These are phyloP conservation scores for Crotalus viridis DNA, from an alignment of 2,113 vertebrate genomes.

Conservation along the genomic window DNA sequence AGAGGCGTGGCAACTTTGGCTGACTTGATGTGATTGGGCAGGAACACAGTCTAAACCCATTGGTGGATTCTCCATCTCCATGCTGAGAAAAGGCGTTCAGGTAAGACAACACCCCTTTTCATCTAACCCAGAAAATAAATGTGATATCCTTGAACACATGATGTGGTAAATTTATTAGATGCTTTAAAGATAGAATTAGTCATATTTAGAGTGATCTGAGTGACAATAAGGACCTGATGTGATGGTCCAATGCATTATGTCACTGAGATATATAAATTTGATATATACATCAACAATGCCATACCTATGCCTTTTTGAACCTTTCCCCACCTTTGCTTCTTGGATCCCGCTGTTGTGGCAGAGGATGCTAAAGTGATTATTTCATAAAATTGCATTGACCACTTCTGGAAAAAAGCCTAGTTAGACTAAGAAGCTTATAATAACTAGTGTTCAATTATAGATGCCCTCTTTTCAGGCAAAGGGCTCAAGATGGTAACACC, in stretches of 20 bases:
- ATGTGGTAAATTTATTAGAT: not conserved
- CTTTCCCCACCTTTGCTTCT: not conserved
- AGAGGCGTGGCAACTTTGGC: no score
- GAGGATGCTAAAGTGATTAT: not conserved
- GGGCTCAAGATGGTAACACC: not conserved
- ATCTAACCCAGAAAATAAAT: not conserved
- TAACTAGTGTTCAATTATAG: not conserved
- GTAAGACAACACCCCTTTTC: no score
- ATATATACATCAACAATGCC: not conserved
- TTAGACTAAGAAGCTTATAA: not conserved
- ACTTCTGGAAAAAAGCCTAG: not conserved
- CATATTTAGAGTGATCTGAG: not conserved
- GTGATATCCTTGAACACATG: not conserved
- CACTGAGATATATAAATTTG: not conserved
- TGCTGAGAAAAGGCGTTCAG: no score
- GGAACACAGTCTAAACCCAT: no score
- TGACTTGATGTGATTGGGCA: no score
- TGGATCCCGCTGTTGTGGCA: not conserved
- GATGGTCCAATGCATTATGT: not conserved
- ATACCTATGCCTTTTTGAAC: not conserved
- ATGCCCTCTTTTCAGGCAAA: not conserved
- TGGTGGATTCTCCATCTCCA: no score
- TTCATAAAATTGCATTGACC: not conserved
- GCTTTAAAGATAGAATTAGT: not conserved
- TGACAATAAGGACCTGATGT: not conserved